Conservation (phyloP, 92 coral and sea anemone genomes). For the Actinernus sp. region DNA sequence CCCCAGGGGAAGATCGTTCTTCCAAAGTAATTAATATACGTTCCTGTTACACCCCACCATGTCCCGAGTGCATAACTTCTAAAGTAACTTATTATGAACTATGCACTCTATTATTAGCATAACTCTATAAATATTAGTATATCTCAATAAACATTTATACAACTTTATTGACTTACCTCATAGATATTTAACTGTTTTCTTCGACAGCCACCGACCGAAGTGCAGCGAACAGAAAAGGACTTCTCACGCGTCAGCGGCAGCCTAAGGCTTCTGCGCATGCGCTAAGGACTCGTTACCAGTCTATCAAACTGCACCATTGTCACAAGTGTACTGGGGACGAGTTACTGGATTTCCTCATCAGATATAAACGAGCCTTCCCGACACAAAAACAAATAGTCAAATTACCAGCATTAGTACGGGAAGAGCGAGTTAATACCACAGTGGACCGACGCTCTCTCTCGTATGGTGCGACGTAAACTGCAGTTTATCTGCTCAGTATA, state of each 20-base stretch:
- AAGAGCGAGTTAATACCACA: slow-evolving; percentile 70
- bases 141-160: background rate
- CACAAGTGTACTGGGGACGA: slow-evolving; percentile 83
- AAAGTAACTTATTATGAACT: no score
- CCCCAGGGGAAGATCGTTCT: no score
- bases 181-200: background rate
- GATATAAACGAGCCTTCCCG: slow-evolving; percentile 10
- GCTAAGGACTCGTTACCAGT: slow-evolving; percentile 81
- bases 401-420: slow-evolving; percentile 65
- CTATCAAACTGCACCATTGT: slow-evolving; percentile 55
- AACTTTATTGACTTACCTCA: background rate
- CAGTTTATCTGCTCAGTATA: no score
- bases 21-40: no score
- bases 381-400: slow-evolving; percentile 8
- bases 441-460: slow-evolving; percentile 54
- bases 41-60: no score
- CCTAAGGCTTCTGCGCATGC: slow-evolving; percentile 92
- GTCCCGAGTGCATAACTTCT: no score
- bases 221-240: slow-evolving; percentile 89
- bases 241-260: slow-evolving; percentile 86
- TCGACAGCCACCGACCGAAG: slow-evolving; percentile 70
- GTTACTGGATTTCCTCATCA: slow-evolving; percentile 73
- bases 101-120: no score
- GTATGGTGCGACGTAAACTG: no score
- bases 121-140: no score